Evolutionary conservation across 2,888 invertebrate genomes (phyloP).

Genomic region (Cryptophagus acutangulus): DNA sequence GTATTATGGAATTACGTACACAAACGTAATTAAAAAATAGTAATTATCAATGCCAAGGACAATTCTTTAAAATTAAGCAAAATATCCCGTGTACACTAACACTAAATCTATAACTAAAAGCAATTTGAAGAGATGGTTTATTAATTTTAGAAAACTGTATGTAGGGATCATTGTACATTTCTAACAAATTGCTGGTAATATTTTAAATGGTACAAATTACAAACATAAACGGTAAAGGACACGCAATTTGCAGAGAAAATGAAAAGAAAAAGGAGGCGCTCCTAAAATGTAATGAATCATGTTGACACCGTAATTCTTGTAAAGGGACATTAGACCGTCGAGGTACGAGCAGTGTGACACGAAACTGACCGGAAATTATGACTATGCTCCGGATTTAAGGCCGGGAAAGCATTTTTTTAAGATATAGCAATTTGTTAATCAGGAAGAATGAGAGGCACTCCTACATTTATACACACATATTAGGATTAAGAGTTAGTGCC

Average conservation of each 20-base stretch:
- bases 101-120: too few relatives aligned
- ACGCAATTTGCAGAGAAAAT: constrained; percentile 14
- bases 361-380: constrained; percentile 44
- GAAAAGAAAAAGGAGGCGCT: constrained; percentile 24
- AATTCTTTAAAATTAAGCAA: too few relatives aligned
- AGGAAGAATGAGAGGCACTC: constrained; percentile 47
- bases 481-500: constrained; percentile 42
- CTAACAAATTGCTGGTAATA: constrained; percentile 1
- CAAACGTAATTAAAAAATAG: too few relatives aligned
- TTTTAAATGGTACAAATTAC: constrained; percentile 8
- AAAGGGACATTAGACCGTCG: constrained; percentile 37
- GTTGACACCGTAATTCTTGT: constrained; percentile 44
- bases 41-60: too few relatives aligned
- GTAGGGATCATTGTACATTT: too few relatives aligned
- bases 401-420: constrained; percentile 43
- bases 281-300: constrained; percentile 38
- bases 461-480: constrained; percentile 17
- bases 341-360: constrained; percentile 41
- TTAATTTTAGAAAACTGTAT: too few relatives aligned
- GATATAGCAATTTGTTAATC: constrained; percentile 46
- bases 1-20: too few relatives aligned
- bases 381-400: constrained; percentile 42
- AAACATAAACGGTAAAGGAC: constrained; percentile 3
- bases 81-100: too few relatives aligned
- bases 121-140: too few relatives aligned